These are phyloP conservation scores for Acarapis woodi DNA, from an alignment of 1,140 invertebrate genomes.

Conservation along the genomic window DNA sequence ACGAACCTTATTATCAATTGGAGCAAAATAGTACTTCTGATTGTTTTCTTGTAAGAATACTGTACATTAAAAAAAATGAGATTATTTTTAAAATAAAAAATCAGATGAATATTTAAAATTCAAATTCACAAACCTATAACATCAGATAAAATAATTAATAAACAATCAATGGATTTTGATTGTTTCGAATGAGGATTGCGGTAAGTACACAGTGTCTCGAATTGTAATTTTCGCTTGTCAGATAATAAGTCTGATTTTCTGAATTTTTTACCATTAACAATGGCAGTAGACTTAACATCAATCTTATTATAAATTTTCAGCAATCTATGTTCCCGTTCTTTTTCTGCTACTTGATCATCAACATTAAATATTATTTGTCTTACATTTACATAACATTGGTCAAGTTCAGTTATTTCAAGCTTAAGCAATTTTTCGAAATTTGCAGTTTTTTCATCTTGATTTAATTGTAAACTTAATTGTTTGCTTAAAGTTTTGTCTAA, in stretches of 20 bases:
- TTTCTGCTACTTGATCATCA: constrained; percentile 63
- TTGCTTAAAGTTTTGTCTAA: constrained; percentile 34
- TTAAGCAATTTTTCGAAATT: not conserved
- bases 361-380: constrained; percentile 55
- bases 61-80: constrained; percentile 19
- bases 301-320: constrained; percentile 72
- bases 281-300: constrained; percentile 63
- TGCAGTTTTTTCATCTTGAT: not conserved
- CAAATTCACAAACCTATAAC: not conserved
- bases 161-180: constrained; percentile 13
- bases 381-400: constrained; percentile 9
- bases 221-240: constrained; percentile 29
- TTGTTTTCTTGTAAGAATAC: constrained; percentile 67
- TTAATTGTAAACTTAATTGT: not conserved
- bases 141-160: constrained; percentile 8
- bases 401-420: not conserved
- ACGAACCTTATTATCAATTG: constrained; percentile 23
- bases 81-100: constrained; percentile 2
- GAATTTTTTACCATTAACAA: constrained; percentile 51
- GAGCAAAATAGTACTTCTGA: constrained; percentile 28
- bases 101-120: not conserved
- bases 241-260: constrained; percentile 75
- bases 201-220: constrained; percentile 19
- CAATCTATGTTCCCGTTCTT: constrained; percentile 56
- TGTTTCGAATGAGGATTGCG: constrained; percentile 19